phyloP scores from a whole-genome alignment of 2,113 vertebrate species.

The Petrocephalus microphthalmus region DNA sequence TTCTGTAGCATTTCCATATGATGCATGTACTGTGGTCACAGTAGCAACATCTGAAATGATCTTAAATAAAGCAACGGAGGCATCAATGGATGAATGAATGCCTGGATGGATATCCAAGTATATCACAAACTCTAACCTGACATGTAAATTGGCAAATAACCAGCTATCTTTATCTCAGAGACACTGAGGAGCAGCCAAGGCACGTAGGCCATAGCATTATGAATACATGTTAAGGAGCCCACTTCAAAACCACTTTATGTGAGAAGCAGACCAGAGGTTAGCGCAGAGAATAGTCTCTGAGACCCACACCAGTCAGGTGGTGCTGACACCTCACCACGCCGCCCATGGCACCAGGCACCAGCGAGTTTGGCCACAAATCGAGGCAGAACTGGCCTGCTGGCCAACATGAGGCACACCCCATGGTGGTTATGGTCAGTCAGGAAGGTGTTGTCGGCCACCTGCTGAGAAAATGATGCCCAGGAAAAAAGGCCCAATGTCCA shows the following conservation, averaged over 20 bases:
- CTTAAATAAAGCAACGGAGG: neutral
- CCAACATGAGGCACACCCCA: neutral
- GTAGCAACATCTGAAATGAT: neutral
- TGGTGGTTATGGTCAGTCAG: neutral
- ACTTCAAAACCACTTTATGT: neutral
- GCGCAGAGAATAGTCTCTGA: too few relatives aligned
- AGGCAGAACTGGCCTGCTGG: neutral
- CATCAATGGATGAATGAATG: neutral
- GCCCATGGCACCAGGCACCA: neutral
- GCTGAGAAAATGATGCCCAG: neutral
- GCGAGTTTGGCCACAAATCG: neutral
- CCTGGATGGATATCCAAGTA: neutral
- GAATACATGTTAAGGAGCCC: neutral
- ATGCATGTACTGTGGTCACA: neutral
- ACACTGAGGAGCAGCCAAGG: neutral
- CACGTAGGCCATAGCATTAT: neutral
- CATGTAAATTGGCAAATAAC: neutral
- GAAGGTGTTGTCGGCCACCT: neutral
- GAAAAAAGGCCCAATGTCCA: neutral
- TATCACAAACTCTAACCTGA: neutral
- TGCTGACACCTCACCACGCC: too few relatives aligned
- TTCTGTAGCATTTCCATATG: neutral
- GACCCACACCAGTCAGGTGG: too few relatives aligned
- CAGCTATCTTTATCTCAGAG: neutral
- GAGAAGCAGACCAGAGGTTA: too few relatives aligned